These are phyloP conservation scores for Physella acuta DNA, from an alignment of 1,140 invertebrate species.

Conservation along the genomic window DNA sequence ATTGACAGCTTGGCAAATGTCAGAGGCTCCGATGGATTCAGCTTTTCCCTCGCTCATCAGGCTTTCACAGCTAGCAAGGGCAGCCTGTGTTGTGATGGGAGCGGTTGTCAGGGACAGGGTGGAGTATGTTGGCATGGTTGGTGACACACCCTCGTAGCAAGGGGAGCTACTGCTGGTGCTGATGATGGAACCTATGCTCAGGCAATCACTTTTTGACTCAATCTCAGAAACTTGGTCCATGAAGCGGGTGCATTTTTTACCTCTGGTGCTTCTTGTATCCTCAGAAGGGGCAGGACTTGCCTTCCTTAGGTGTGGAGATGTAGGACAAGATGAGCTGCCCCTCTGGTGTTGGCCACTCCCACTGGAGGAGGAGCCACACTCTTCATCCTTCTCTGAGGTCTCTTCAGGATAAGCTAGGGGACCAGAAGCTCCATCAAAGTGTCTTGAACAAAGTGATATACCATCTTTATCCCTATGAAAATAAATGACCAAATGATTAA, in stretches of 20 bases:
- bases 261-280: slow-evolving; percentile 7
- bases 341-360: slow-evolving; percentile 13
- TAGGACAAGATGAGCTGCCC: slow-evolving; percentile 18
- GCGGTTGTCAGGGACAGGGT: slow-evolving; percentile 11
- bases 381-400: neutral
- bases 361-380: slow-evolving; percentile 1
- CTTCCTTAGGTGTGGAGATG: slow-evolving; percentile 20
- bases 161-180: slow-evolving; percentile 10
- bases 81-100: neutral
- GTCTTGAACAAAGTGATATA: slow-evolving; percentile 20
- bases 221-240: slow-evolving; percentile 26
- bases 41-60: slow-evolving; percentile 13
- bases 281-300: slow-evolving; percentile 25
- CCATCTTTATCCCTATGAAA: slow-evolving; percentile 24
- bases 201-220: slow-evolving; percentile 4
- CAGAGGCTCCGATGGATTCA: neutral
- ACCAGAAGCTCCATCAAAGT: slow-evolving; percentile 17
- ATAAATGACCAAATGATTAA: neutral
- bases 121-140: neutral
- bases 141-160: slow-evolving; percentile 2
- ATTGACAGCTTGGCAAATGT: neutral
- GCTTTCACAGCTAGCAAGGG: slow-evolving; percentile 15
- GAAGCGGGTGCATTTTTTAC: slow-evolving; percentile 26
- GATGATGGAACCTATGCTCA: slow-evolving; percentile 3
- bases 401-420: slow-evolving; percentile 18